These are phyloP conservation scores for Anguilla japonica DNA, from an alignment of 2,113 vertebrate genomes.

Conservation along the genomic window DNA sequence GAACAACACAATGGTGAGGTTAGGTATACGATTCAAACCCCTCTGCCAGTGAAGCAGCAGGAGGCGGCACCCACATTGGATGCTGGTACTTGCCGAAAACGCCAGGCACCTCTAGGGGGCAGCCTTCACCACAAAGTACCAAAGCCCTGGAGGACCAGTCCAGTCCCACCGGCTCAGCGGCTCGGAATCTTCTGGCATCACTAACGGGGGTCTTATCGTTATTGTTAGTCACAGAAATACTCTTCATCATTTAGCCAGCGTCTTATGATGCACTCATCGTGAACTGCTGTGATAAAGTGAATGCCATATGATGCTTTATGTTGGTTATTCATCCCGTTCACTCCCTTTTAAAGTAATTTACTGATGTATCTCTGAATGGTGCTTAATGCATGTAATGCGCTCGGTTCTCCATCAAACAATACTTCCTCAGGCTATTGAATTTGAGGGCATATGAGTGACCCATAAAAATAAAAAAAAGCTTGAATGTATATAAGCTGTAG, in stretches of 20 bases:
- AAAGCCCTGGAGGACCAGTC: background rate
- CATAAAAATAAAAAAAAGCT: background rate
- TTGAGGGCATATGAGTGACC: background rate
- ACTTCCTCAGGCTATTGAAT: background rate
- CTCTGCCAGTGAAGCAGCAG: background rate
- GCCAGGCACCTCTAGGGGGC: constrained; percentile 7
- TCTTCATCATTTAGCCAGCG: background rate
- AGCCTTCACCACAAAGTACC: constrained; percentile 21
- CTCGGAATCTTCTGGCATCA: background rate
- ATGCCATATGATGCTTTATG: background rate
- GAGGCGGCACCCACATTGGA: background rate
- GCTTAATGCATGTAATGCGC: background rate
- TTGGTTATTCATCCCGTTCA: background rate
- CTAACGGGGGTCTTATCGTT: background rate
- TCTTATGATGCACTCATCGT: background rate
- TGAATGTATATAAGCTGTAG: background rate
- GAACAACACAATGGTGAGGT: background rate
- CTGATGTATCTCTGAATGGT: background rate
- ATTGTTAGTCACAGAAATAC: background rate
- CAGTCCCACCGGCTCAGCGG: background rate
- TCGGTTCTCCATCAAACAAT: background rate
- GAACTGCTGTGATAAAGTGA: background rate
- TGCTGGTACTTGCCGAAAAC: background rate
- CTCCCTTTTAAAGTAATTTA: background rate
- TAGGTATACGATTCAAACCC: background rate